phyloP scores from a whole-genome alignment of 2,888 invertebrate genomes.

The Thecophora atra region DNA sequence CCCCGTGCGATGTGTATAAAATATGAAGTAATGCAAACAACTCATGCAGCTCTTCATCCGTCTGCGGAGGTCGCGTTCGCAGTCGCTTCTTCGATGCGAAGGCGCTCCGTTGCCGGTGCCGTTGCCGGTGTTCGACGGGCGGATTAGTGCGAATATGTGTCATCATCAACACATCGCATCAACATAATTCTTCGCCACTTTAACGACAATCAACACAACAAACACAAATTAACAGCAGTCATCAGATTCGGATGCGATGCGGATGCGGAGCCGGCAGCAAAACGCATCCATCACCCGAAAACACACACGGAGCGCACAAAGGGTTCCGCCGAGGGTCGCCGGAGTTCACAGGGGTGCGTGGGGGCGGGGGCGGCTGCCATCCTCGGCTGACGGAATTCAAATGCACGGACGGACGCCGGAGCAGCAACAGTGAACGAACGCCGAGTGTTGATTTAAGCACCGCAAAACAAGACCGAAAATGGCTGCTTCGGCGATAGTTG shows the following conservation, averaged over 20 bases:
- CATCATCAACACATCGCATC: slow-evolving; percentile 31
- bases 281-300: slow-evolving; percentile 47
- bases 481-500: slow-evolving; percentile 38
- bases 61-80: too few relatives aligned
- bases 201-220: slow-evolving; percentile 34
- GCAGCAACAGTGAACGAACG: slow-evolving; percentile 50
- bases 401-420: slow-evolving; percentile 40
- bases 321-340: slow-evolving; percentile 23
- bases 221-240: slow-evolving; percentile 40
- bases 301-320: slow-evolving; percentile 31
- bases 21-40: too few relatives aligned
- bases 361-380: slow-evolving; percentile 19
- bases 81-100: too few relatives aligned
- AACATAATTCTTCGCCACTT: slow-evolving; percentile 30
- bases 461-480: slow-evolving; percentile 60
- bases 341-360: slow-evolving; percentile 17
- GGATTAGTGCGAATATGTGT: slow-evolving; percentile 29
- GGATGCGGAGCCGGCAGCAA: not conserved
- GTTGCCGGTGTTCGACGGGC: not conserved
- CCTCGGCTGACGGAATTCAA: slow-evolving; percentile 56
- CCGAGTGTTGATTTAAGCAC: slow-evolving; percentile 49
- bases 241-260: slow-evolving; percentile 24
- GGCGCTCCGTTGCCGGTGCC: not conserved
- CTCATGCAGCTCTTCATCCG: too few relatives aligned
- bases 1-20: too few relatives aligned